A percentile compares a stretch with the other conserved stretches of the same genome.
phyloP scores from a whole-genome alignment of 1,140 invertebrate genomes.

The Drosophila sproati region DNA sequence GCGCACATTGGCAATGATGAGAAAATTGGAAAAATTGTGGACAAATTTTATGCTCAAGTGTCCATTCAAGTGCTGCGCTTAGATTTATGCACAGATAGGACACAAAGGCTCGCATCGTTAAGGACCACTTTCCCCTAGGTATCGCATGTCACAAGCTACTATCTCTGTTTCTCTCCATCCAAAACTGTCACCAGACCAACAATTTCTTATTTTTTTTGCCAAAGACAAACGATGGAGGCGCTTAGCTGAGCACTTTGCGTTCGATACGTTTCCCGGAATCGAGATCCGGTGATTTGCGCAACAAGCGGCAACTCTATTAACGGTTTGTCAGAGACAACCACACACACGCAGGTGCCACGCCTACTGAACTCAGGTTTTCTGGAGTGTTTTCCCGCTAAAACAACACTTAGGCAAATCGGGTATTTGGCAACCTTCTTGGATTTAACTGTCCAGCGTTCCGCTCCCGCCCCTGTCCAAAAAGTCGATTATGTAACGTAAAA shows the following conservation, averaged over 20 bases:
- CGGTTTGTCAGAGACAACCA: conserved; percentile 48
- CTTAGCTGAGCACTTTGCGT: conserved; percentile 49
- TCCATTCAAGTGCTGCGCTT: conserved; percentile 70
- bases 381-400: conserved; percentile 66
- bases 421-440: conserved; percentile 58
- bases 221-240: conserved; percentile 46
- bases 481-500: conserved; percentile 74
- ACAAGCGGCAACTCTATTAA: conserved; percentile 46
- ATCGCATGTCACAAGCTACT: conserved; percentile 58
- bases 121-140: conserved; percentile 66
- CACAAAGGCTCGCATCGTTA: conserved; percentile 18
- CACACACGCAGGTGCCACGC: conserved; percentile 66
- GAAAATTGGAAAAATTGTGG: conserved; percentile 53
- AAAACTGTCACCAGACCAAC: conserved; percentile 58
- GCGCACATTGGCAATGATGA: conserved; percentile 70
- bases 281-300: conserved; percentile 32
- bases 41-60: conserved; percentile 55
- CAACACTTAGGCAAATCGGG: conserved; percentile 62
- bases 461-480: conserved; percentile 9
- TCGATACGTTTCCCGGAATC: conserved; percentile 45
- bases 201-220: conserved; percentile 29
- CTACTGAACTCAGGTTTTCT: conserved; percentile 28
- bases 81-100: conserved; percentile 70
- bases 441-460: conserved; percentile 45
- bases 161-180: conserved; percentile 30